A percentile compares a stretch with the other conserved stretches of the same genome.
phyloP scores from a whole-genome alignment of 2,113 vertebrate genomes.

The Gavia stellata region DNA sequence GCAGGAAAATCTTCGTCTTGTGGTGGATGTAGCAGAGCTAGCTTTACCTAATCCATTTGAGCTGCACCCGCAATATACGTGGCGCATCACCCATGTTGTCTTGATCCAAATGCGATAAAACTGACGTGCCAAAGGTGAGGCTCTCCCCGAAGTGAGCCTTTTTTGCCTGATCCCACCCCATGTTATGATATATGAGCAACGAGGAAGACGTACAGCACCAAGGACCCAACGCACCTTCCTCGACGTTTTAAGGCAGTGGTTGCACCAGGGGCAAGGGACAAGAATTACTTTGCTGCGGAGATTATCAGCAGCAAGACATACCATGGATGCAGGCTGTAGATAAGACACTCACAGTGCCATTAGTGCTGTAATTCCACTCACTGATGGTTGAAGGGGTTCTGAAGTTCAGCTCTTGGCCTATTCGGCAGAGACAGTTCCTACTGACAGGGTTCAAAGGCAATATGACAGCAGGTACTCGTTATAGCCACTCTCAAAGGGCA shows the following conservation, averaged over 20 bases:
- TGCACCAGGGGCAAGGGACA: background rate
- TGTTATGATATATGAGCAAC: fast-evolving
- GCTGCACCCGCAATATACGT: background rate
- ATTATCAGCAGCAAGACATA: background rate
- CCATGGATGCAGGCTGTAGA: background rate
- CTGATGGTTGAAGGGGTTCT: background rate
- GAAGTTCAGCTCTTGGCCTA: background rate
- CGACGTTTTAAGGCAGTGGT: background rate
- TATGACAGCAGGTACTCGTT: background rate
- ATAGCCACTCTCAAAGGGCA: background rate
- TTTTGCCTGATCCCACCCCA: background rate
- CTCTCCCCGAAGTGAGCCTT: background rate
- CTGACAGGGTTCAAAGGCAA: background rate
- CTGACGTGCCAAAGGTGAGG: background rate
- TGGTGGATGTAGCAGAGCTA: background rate
- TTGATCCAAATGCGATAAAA: background rate
- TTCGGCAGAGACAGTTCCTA: background rate
- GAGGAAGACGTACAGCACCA: background rate
- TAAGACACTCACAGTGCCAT: background rate
- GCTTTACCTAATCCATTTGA: background rate
- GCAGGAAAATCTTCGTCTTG: background rate
- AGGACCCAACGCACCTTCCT: background rate
- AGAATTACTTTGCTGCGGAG: background rate
- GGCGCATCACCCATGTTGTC: background rate
- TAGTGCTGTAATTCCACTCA: background rate